Evolutionary conservation across 1,140 invertebrate genomes (phyloP).

Genomic region (Calliphora vicina): DNA sequence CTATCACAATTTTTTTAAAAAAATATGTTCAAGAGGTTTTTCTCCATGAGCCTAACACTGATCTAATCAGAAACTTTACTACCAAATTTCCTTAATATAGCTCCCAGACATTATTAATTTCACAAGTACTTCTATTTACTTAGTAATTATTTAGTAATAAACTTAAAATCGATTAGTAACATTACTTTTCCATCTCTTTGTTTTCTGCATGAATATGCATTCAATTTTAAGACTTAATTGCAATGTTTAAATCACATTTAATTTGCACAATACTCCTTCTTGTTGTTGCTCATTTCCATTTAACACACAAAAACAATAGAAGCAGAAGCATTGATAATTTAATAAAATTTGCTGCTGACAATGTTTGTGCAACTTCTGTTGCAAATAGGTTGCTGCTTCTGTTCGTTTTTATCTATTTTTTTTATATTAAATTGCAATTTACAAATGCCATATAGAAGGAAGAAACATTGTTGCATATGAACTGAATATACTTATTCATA

Average conservation of each 20-base stretch:
- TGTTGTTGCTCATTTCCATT: background rate
- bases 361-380: background rate
- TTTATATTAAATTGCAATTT: conserved; percentile 29
- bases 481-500: background rate
- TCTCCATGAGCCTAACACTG: too few relatives aligned
- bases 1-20: too few relatives aligned
- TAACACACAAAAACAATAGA: background rate
- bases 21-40: too few relatives aligned
- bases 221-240: background rate
- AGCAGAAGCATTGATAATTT: background rate
- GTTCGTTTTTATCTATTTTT: background rate
- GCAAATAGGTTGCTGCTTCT: background rate
- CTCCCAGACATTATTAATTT: too few relatives aligned
- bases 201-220: background rate
- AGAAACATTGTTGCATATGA: conserved; percentile 16
- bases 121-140: too few relatives aligned
- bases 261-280: background rate
- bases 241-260: background rate
- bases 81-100: too few relatives aligned
- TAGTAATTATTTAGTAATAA: too few relatives aligned
- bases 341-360: background rate
- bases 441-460: background rate
- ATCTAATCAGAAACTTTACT: too few relatives aligned
- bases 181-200: background rate
- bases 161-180: background rate